A percentile compares a stretch with the other conserved stretches of the same genome.
Evolutionary conservation across 1,140 invertebrate species (phyloP).

Genomic region (Drosophila guanche): DNA sequence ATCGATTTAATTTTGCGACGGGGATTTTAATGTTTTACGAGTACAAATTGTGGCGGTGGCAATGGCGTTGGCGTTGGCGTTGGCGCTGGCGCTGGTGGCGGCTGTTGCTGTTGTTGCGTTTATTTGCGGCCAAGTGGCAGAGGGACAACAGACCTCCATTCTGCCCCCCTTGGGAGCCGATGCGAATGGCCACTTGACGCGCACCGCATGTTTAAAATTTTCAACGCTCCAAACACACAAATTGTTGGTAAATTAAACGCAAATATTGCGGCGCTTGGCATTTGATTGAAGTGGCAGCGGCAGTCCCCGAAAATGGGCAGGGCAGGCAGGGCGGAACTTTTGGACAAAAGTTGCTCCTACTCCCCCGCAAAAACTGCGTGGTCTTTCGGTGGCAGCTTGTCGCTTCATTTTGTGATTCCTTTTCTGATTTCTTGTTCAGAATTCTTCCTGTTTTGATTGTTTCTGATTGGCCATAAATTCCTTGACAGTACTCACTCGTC

Average conservation of each 20-base stretch:
- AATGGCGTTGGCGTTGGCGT: too few relatives aligned
- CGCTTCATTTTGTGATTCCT: too few relatives aligned
- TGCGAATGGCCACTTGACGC: slow-evolving; percentile 54
- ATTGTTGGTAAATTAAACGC: slow-evolving; percentile 64
- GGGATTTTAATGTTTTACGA: slow-evolving; percentile 46
- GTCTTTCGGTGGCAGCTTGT: too few relatives aligned
- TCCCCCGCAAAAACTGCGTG: too few relatives aligned
- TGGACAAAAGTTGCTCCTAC: slow-evolving; percentile 39
- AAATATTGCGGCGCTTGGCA: slow-evolving; percentile 60
- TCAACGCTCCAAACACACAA: slow-evolving; percentile 56
- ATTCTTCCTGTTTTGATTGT: too few relatives aligned
- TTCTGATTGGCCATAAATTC: too few relatives aligned
- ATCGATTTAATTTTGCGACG: slow-evolving; percentile 41
- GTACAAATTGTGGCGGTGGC: slow-evolving; percentile 21
- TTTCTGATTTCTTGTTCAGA: too few relatives aligned
- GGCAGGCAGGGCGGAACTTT: not conserved
- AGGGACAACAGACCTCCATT: not conserved
- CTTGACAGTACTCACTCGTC: too few relatives aligned
- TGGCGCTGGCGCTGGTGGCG: not conserved
- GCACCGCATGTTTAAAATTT: slow-evolving; percentile 61
- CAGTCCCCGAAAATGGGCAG: not conserved
- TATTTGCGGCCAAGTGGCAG: slow-evolving; percentile 13
- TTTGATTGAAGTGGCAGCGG: slow-evolving; percentile 50
- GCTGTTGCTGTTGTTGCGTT: slow-evolving; percentile 13
- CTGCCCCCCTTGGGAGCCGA: slow-evolving; percentile 12